Conservation (phyloP, 2,113 vertebrate species). For the Sclerurus mexicanus region DNA sequence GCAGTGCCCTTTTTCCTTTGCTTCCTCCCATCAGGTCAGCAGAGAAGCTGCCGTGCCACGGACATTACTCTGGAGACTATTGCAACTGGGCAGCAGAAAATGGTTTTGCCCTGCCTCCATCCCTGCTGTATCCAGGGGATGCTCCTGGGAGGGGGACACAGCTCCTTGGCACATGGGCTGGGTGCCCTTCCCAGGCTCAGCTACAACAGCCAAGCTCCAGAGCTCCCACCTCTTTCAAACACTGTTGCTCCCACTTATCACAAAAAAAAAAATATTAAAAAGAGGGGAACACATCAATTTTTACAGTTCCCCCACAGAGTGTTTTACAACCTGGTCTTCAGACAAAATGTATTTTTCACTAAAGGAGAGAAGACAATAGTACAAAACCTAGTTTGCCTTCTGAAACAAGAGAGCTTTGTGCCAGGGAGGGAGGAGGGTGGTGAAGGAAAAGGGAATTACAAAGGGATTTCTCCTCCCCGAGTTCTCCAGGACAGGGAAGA, state of each 20-base stretch:
- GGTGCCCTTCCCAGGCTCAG: background rate
- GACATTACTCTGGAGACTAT: no score
- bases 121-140: background rate
- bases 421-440: accelerated
- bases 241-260: background rate
- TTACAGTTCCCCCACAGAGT: background rate
- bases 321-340: background rate
- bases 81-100: background rate
- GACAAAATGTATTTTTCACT: background rate
- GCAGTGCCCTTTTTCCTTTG: background rate
- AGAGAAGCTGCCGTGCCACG: background rate
- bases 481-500: background rate
- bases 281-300: background rate
- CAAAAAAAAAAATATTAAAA: background rate
- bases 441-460: background rate
- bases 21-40: background rate
- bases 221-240: background rate
- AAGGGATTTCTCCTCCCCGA: background rate
- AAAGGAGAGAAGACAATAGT: no score
- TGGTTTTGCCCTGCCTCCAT: background rate
- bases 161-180: background rate
- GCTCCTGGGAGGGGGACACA: accelerated
- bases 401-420: background rate
- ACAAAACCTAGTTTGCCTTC: background rate
- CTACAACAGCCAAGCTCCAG: background rate